Evolutionary conservation across 2,888 invertebrate species (phyloP), one percentile per base, ranked within the genome.

Genomic region (Scaptomyza tumidula): DNA sequence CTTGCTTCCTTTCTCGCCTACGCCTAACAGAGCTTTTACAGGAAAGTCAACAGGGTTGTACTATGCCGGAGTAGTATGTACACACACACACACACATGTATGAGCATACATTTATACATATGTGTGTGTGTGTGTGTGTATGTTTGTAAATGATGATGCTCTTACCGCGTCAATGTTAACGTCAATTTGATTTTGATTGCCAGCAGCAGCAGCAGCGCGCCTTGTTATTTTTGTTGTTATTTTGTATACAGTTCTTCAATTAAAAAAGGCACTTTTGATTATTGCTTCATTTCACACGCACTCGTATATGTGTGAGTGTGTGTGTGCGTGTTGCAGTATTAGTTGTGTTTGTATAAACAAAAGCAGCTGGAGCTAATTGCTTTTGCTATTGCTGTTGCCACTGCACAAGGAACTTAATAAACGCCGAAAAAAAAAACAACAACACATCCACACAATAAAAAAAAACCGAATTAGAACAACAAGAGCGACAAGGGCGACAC

Each of bases 191-290:
- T 80, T 82, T 78, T 78, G 78, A 83, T 74, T 83, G 74, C 72
- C 68, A 69, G 62, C 66, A 62, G 64, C 55, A 69, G 62, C 69
- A 60, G 65, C 55, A 14, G 39, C n/a, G n/a, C 37, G 57, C 33
- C 54, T 48, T 54, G 49, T 57, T 49, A 35, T 52, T 73, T 37
- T 48, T 64, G 19, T 61, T 54, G 35, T 62, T 72, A 60, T 69
- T 69, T 76, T 60, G 41, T 58, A 41, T 65, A 66, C 72, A 60
- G 64, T 59, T 77, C 73, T 69, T 75, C 75, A 86, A 84, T 84
- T 84, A 81, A 86, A 74, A 83, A 84, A 79, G 84, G 86, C 84
- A 84, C 86, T 83, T 86, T 83, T 83, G 80, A 83, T 83, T 83
- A 83, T 86, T 83, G 83, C 86, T 83, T 80, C 70, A 80, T 82